Conservation (phyloP, 2,888 invertebrate genomes). For the Papilio protenor region DNA sequence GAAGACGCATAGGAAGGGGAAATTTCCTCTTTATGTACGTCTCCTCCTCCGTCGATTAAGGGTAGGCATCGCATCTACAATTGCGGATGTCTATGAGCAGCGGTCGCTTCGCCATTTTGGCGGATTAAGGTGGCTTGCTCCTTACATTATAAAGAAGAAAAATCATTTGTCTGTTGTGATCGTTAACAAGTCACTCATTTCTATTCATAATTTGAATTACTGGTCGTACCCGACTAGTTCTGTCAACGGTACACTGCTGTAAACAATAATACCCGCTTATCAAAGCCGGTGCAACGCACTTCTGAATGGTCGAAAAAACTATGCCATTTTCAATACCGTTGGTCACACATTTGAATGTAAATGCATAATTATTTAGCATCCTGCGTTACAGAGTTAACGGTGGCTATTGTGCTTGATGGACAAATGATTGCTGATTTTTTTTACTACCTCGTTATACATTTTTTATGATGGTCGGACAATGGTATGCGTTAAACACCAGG, state of each 20-base stretch:
- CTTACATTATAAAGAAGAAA: too few relatives aligned
- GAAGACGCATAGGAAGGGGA: too few relatives aligned
- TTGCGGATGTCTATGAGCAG: too few relatives aligned
- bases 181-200: constrained; percentile 1
- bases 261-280: constrained; percentile 46
- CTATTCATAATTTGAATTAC: constrained; percentile 16
- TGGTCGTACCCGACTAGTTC: neutral
- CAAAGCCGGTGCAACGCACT: constrained; percentile 47
- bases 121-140: too few relatives aligned
- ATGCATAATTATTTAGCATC: constrained; percentile 77
- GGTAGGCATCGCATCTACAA: too few relatives aligned
- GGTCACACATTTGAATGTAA: constrained; percentile 65
- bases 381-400: constrained; percentile 72
- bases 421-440: constrained; percentile 75
- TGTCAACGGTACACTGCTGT: constrained; percentile 24
- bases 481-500: neutral
- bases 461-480: constrained; percentile 34
- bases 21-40: too few relatives aligned
- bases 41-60: too few relatives aligned
- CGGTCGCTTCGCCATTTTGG: too few relatives aligned
- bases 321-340: constrained; percentile 64
- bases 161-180: neutral
- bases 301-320: constrained; percentile 48
- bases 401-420: constrained; percentile 75
- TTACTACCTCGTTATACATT: constrained; percentile 46